phyloP scores from a whole-genome alignment of 1,140 invertebrate species.

The Liolophura sinensis region DNA sequence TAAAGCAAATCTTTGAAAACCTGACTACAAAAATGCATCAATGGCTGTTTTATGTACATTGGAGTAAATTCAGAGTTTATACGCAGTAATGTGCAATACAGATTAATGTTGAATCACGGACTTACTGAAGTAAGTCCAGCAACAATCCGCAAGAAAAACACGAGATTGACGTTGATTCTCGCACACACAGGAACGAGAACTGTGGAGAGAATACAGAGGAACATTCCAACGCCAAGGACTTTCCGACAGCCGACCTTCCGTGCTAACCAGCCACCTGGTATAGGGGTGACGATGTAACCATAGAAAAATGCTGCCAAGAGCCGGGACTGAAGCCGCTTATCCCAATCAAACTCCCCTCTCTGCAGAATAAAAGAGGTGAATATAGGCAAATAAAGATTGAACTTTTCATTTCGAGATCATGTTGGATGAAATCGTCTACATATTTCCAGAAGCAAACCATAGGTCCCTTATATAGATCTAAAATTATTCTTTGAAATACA shows the following conservation, averaged over 20 bases:
- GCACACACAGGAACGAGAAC: conserved; percentile 15
- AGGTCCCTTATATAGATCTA: too few species aligned
- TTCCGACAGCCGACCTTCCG: conserved; percentile 74
- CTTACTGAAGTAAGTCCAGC: conserved; percentile 15
- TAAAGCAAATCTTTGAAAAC: too few species aligned
- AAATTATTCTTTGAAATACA: too few species aligned
- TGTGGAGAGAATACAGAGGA: conserved; percentile 10
- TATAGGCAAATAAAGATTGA: too few species aligned
- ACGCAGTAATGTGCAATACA: too few species aligned
- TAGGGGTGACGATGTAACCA: conserved; percentile 76
- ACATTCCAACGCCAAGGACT: conserved; percentile 67
- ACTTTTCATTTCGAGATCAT: too few species aligned
- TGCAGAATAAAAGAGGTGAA: conserved; percentile 1
- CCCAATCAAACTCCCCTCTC: conserved; percentile 63
- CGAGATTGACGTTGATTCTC: conserved; percentile 3
- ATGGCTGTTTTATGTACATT: too few species aligned
- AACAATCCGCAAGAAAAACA: conserved; percentile 7
- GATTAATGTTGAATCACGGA: not conserved
- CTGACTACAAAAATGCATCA: too few species aligned
- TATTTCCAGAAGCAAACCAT: too few species aligned
- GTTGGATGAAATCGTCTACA: too few species aligned
- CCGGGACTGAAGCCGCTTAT: conserved; percentile 65
- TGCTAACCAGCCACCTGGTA: conserved; percentile 76
- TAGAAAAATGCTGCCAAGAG: conserved; percentile 74
- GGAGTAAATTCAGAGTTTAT: too few species aligned